Evolutionary conservation across 2,113 vertebrate species (phyloP).

Genomic region (Triplophysa tibetana): DNA sequence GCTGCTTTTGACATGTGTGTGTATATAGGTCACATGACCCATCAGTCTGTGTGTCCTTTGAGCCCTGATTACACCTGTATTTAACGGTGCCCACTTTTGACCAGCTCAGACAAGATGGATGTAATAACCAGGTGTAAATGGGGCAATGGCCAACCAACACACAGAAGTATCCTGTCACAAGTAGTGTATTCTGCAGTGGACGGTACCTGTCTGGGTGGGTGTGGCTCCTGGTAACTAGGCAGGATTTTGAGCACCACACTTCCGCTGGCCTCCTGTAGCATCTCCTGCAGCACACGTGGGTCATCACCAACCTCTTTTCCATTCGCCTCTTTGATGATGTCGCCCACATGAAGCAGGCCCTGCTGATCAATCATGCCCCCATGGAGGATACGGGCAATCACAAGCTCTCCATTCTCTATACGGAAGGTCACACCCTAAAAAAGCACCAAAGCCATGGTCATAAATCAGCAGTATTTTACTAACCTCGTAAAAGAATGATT

Average conservation of each 20-base stretch:
- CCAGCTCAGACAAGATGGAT: background rate
- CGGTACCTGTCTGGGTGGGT: conserved; percentile 83
- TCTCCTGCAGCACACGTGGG: conserved; percentile 85
- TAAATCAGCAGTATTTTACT: no score
- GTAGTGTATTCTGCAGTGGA: conserved; percentile 47
- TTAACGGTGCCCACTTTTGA: background rate
- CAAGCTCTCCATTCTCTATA: conserved; percentile 88
- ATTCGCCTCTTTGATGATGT: conserved; percentile 94
- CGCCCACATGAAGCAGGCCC: conserved; percentile 90
- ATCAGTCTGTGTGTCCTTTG: no score
- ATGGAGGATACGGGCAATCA: conserved; percentile 91
- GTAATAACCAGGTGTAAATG: background rate
- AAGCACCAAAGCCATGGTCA: background rate
- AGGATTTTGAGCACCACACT: conserved; percentile 90
- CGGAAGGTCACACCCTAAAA: conserved; percentile 90
- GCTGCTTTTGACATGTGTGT: no score
- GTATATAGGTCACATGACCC: no score
- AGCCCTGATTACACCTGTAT: no score
- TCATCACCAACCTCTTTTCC: conserved; percentile 87
- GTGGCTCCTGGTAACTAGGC: conserved; percentile 91
- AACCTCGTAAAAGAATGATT: no score
- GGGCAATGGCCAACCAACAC: background rate
- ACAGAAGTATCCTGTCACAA: background rate
- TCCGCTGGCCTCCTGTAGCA: conserved; percentile 86
- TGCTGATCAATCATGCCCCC: conserved; percentile 95